These are phyloP conservation scores for Lichenostomus cassidix DNA, from an alignment of 2,113 vertebrate species.

Conservation along the genomic window DNA sequence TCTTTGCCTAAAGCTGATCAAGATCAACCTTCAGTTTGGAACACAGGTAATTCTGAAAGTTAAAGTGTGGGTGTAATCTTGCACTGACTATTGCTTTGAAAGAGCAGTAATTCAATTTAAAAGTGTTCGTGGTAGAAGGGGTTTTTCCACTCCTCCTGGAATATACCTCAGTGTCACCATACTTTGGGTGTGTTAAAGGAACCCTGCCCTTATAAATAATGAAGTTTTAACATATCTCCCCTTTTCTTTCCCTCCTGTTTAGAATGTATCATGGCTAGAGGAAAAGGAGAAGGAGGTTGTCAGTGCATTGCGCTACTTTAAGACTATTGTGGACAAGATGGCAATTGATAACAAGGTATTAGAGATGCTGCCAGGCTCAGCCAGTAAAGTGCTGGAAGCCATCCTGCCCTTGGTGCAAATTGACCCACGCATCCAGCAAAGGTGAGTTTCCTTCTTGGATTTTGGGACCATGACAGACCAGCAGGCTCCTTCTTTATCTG, in stretches of 20 bases:
- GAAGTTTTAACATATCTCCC: neutral
- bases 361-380: conserved; percentile 97
- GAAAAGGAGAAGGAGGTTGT: conserved; percentile 98
- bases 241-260: neutral
- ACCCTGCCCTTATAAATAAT: neutral
- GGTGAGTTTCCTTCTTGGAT: conserved; percentile 68
- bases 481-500: neutral
- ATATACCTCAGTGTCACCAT: neutral
- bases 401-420: conserved; percentile 92
- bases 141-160: neutral
- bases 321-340: conserved; percentile 99
- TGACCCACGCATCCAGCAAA: conserved; percentile 89
- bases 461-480: neutral
- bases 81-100: neutral
- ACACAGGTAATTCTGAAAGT: neutral
- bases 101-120: neutral
- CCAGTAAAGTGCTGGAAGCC: conserved; percentile 95
- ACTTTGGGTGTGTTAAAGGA: neutral
- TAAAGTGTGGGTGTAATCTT: neutral
- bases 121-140: neutral
- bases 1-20: neutral
- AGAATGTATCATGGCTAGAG: conserved; percentile 92
- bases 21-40: neutral
- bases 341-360: conserved; percentile 93
- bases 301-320: conserved; percentile 95